phyloP scores from a whole-genome alignment of 30 jellyfish, hydroid and myxozoan species.

The Aurelia sp. region DNA sequence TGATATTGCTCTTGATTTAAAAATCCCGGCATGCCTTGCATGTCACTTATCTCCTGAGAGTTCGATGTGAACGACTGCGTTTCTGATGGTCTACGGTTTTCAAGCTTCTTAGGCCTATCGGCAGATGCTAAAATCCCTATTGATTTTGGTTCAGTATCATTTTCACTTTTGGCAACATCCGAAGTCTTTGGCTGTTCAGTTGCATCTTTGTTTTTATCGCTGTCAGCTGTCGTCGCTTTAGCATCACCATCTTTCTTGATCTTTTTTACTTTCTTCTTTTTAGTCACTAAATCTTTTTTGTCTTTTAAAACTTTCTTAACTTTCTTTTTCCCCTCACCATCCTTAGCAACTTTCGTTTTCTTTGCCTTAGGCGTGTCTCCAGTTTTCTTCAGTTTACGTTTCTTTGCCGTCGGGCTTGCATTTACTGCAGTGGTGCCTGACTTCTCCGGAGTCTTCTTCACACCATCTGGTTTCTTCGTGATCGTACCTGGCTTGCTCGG shows the following conservation, averaged over 20 bases:
- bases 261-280: conserved; percentile 17
- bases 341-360: conserved; percentile 18
- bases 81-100: background rate
- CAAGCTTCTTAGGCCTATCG: conserved; percentile 25
- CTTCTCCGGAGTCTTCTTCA: too few species aligned
- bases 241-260: background rate
- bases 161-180: background rate
- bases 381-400: background rate
- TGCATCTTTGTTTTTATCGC: background rate
- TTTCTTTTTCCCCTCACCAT: conserved; percentile 23
- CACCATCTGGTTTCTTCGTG: too few species aligned
- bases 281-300: background rate
- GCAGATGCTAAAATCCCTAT: conserved; percentile 12
- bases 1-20: background rate
- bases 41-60: too few species aligned
- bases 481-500: too few species aligned
- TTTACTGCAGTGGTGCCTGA: too few species aligned
- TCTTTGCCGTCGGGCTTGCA: background rate
- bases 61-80: background rate
- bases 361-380: conserved; percentile 22
- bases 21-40: too few species aligned
- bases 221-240: background rate
- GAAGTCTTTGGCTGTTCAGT: too few species aligned
- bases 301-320: background rate
- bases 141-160: background rate